phyloP scores from a whole-genome alignment of 2,797 vertebrate species.

The Falco cherrug region DNA sequence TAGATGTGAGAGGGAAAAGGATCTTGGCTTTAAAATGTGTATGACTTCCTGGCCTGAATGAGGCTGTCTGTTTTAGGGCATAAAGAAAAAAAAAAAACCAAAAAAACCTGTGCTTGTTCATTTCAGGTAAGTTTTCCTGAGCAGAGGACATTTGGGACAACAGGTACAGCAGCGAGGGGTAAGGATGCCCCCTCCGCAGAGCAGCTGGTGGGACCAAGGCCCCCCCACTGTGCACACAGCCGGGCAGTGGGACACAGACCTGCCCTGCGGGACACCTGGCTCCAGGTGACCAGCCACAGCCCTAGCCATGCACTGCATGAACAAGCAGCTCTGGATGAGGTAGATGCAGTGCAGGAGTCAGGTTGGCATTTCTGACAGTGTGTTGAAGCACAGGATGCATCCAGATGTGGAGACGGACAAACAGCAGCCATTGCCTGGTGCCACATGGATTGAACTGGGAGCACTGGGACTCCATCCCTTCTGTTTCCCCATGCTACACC shows the following conservation, averaged over 20 bases:
- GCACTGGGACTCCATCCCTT: fast-evolving
- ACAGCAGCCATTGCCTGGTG: not conserved
- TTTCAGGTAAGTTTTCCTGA: not conserved
- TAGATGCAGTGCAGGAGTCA: not conserved
- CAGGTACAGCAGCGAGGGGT: not conserved
- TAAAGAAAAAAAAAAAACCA: not conserved
- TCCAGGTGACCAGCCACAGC: not conserved
- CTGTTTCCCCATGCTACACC: not conserved
- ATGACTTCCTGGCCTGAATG: not conserved
- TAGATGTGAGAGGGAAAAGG: not conserved
- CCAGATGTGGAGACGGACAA: not conserved
- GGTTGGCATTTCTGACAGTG: fast-evolving
- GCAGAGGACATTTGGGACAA: not conserved
- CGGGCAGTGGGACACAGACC: not conserved
- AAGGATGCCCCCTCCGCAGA: not conserved
- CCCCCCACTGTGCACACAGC: fast-evolving
- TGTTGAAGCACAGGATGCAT: not conserved
- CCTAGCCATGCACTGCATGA: not conserved
- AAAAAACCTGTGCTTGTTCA: not conserved
- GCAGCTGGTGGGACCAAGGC: not conserved
- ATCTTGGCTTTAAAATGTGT: not conserved
- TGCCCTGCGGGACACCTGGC: not conserved
- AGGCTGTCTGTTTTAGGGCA: not conserved
- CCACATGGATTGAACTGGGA: not conserved
- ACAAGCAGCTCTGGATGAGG: not conserved